A percentile compares a stretch with the other conserved stretches of the same genome.
These are phyloP conservation scores for Nesidiocoris tenuis DNA, from an alignment of 2,888 invertebrate species.

Conservation along the genomic window DNA sequence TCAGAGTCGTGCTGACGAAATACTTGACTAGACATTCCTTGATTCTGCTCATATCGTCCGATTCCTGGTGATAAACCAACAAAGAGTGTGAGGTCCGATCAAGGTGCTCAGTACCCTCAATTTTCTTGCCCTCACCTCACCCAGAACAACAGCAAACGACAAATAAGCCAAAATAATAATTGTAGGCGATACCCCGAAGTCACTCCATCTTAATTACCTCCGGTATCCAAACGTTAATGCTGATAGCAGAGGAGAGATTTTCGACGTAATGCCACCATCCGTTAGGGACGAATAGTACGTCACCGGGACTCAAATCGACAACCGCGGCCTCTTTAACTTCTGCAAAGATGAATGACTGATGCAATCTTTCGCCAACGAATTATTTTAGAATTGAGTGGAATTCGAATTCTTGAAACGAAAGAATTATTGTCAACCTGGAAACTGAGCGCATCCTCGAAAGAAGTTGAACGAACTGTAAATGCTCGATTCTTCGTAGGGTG, in stretches of 20 bases:
- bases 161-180: too few species aligned
- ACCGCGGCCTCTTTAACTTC: conserved; percentile 56
- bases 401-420: background rate
- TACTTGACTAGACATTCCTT: conserved; percentile 68
- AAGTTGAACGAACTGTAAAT: conserved; percentile 84
- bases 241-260: conserved; percentile 59
- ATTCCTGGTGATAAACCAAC: background rate
- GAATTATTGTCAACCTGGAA: conserved; percentile 28
- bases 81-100: background rate
- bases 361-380: too few species aligned
- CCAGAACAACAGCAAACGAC: too few species aligned
- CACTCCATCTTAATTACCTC: too few species aligned
- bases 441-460: conserved; percentile 54
- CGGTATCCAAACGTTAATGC: conserved; percentile 76
- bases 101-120: background rate
- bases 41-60: conserved; percentile 59
- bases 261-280: conserved; percentile 99
- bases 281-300: conserved; percentile 83
- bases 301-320: conserved; percentile 75
- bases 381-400: background rate
- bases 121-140: too few species aligned
- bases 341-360: conserved; percentile 28
- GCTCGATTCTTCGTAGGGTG: conserved; percentile 96
- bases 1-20: conserved; percentile 63
- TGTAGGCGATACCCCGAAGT: too few species aligned